phyloP scores from a whole-genome alignment of 2,113 vertebrate species.

The Azemiops feae region DNA sequence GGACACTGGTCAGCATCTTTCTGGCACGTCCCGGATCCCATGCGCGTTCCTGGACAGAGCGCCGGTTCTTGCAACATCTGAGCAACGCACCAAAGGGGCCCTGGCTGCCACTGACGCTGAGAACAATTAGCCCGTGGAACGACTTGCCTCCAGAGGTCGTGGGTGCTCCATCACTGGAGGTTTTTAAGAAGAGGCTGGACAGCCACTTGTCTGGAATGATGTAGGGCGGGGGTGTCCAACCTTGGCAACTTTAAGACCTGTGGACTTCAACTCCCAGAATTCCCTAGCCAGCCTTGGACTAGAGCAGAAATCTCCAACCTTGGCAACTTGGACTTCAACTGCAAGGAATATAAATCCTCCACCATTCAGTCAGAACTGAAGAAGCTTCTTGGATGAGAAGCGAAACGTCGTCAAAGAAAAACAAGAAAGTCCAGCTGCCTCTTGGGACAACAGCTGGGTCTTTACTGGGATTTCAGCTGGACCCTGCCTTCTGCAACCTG shows the following conservation, averaged over 20 bases:
- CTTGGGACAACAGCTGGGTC: not conserved
- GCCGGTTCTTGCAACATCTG: not conserved
- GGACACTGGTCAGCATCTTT: not conserved
- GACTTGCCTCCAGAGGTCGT: not conserved
- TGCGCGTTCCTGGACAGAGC: accelerated
- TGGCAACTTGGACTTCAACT: too few relatives aligned
- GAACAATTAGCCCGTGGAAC: not conserved
- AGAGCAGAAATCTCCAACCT: too few relatives aligned
- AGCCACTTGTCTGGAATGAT: not conserved
- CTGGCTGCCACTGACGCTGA: not conserved
- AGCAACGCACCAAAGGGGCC: not conserved
- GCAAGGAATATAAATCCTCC: too few relatives aligned
- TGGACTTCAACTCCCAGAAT: not conserved
- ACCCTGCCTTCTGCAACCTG: not conserved
- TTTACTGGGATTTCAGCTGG: not conserved
- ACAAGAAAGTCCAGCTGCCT: not conserved
- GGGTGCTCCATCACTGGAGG: not conserved
- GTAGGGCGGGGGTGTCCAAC: not conserved
- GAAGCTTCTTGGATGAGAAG: too few relatives aligned
- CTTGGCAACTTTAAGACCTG: not conserved
- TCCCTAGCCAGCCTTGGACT: not conserved
- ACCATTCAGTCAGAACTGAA: too few relatives aligned
- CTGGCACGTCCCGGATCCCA: not conserved
- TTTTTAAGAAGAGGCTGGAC: not conserved
- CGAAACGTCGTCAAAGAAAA: too few relatives aligned